Evolutionary conservation across 2,113 vertebrate species (phyloP).

Genomic region (Crocuta crocuta): DNA sequence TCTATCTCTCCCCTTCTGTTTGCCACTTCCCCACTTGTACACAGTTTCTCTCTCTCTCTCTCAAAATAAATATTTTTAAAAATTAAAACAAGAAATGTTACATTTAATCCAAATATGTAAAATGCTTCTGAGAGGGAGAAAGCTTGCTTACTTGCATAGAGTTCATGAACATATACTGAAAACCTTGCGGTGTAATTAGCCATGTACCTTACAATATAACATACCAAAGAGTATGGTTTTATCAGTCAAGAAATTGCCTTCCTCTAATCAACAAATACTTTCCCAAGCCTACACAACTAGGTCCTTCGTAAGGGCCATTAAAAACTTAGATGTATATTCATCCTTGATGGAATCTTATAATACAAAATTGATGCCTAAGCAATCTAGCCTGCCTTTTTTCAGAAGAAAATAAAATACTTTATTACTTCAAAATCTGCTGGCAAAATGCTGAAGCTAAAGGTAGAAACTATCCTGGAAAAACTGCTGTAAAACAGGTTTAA

Average conservation of each 20-base stretch:
- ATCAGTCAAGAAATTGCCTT: not conserved
- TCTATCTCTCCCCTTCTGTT: too few relatives aligned
- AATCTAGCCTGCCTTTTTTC: not conserved
- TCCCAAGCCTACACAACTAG: not conserved
- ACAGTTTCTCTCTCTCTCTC: too few relatives aligned
- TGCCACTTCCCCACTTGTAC: too few relatives aligned
- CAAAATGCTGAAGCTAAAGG: not conserved
- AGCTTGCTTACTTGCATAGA: not conserved
- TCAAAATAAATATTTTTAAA: too few relatives aligned
- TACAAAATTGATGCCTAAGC: not conserved
- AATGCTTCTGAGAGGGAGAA: not conserved
- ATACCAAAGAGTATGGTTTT: not conserved
- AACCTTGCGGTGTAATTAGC: not conserved
- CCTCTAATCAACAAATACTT: constrained; percentile 3
- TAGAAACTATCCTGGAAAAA: constrained; percentile 17
- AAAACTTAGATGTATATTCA: not conserved
- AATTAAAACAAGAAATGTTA: not conserved
- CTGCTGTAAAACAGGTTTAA: not conserved
- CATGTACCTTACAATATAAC: not conserved
- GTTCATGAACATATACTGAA: not conserved
- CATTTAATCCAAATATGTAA: constrained; percentile 40
- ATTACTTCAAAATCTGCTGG: not conserved
- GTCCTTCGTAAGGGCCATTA: not conserved
- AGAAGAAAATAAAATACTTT: constrained; percentile 19
- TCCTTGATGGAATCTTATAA: not conserved